A percentile compares a stretch with the other conserved stretches of the same genome.
Conservation (phyloP, 2,888 invertebrate genomes). For the Drosophila demipolita region DNA sequence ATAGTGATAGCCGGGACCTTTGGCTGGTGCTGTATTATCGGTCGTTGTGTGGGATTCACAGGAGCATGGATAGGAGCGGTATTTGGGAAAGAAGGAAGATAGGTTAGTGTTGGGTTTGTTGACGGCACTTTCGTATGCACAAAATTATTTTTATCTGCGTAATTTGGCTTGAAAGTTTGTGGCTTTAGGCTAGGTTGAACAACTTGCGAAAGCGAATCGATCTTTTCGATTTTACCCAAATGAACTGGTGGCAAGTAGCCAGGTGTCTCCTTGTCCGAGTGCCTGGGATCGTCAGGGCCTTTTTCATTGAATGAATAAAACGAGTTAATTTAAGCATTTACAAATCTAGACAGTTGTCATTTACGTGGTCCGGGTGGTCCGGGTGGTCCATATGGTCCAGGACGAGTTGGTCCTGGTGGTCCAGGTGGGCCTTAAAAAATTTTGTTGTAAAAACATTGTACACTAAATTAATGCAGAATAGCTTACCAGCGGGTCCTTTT, state of each 20-base stretch:
- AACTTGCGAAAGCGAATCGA: slow-evolving; percentile 59
- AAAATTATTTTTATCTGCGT: slow-evolving; percentile 70
- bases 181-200: slow-evolving; percentile 63
- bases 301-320: slow-evolving; percentile 6
- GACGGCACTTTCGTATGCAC: slow-evolving; percentile 69
- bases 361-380: slow-evolving; percentile 50
- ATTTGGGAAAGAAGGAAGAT: slow-evolving; percentile 80
- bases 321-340: background rate
- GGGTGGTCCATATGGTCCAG: slow-evolving; percentile 55
- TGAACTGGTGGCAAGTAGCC: slow-evolving; percentile 85
- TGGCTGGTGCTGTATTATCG: slow-evolving; percentile 69
- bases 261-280: slow-evolving; percentile 78
- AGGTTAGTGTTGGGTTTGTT: slow-evolving; percentile 76
- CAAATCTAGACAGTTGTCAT: background rate
- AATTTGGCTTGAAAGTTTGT: slow-evolving; percentile 75
- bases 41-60: slow-evolving; percentile 62
- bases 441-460: background rate
- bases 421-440: slow-evolving; percentile 45
- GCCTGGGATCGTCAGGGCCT: slow-evolving; percentile 69
- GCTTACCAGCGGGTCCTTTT: slow-evolving; percentile 52
- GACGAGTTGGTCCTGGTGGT: slow-evolving; percentile 32
- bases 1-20: slow-evolving; percentile 79
- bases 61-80: slow-evolving; percentile 74
- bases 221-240: slow-evolving; percentile 84
- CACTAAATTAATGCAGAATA: background rate